These are phyloP conservation scores for Hecatera dysodea DNA, from an alignment of 2,888 invertebrate genomes.

Conservation along the genomic window DNA sequence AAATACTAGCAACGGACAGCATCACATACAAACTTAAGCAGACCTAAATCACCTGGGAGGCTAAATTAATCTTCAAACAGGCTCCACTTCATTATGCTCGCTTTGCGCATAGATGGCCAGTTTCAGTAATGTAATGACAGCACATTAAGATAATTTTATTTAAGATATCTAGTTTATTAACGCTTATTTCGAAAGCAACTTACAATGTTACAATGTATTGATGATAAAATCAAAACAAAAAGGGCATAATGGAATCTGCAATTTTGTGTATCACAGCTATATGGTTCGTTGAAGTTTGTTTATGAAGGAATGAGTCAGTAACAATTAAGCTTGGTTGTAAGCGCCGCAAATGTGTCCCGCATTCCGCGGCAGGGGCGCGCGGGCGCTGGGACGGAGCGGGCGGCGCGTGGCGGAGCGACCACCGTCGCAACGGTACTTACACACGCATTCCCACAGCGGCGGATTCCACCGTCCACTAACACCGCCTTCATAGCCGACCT, in stretches of 20 bases:
- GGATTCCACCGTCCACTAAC: conserved; percentile 82
- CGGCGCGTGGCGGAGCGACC: conserved; percentile 67
- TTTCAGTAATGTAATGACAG: not conserved
- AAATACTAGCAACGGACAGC: conserved; percentile 48
- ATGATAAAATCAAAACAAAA: conserved; percentile 27
- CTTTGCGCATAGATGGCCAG: conserved; percentile 7
- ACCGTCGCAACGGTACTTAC: conserved; percentile 88
- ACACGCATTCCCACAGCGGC: conserved; percentile 88
- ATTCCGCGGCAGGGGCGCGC: conserved; percentile 81
- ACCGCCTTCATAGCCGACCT: conserved; percentile 78
- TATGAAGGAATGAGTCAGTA: conserved; percentile 84
- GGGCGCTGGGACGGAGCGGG: conserved; percentile 55
- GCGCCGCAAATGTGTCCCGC: conserved; percentile 87
- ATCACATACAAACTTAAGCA: conserved; percentile 14
- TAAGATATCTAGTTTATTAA: not conserved
- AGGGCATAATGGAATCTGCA: conserved; percentile 4
- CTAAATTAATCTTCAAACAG: not conserved
- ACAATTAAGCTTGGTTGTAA: conserved; percentile 76
- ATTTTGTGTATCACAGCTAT: conserved; percentile 37
- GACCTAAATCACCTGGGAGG: not conserved
- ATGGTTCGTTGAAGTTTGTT: conserved; percentile 75
- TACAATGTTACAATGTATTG: conserved; percentile 13
- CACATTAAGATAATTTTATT: conserved; percentile 21
- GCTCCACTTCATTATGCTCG: not conserved
- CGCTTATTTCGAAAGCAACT: conserved; percentile 28